Evolutionary conservation across 2,888 invertebrate genomes (phyloP), one percentile per base, ranked within the genome.

Genomic region (Eueremaeus valkanovi): DNA sequence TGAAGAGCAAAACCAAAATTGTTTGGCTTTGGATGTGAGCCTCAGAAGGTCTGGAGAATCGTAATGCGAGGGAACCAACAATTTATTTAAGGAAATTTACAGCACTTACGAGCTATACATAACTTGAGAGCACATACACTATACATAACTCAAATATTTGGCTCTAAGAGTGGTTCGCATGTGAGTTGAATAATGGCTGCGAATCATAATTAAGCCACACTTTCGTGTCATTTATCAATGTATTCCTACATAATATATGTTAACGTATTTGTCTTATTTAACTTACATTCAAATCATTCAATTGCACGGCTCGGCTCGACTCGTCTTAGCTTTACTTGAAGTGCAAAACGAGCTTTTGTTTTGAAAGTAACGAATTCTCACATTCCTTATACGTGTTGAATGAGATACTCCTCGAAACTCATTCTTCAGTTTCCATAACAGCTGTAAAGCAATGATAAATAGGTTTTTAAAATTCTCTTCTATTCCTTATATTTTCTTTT

Each of bases 201-300:
- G 36, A 36, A 24, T 66, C 36, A 70, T 45, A 70, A 70, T 70
- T 70, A 70, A 70, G 70, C 70, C 21, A 27, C 18, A 70, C 70
- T 42, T 45, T 58, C 27, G 18, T 70, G 45, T 70, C 70, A 70
- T 70, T 45, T 45, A 70, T 70, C 70, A 70, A 42, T 45, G 66
- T 66, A 66, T 66, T 40, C 29, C 9, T 36, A 24, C 58, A 36
- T 66, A 29, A 66, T 66, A 36, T 36, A n/a, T 55, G 21, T 55
- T 66, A 36, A 66, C 21, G 16, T 40, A 66, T 66, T 66, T 66
- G 24, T 66, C 36, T 36, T 66, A 55, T 6, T n/a, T 49, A 27
- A 66, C 58, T 58, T 31, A 58, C 58, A 58, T 58, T 58, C 29
- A 29, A 58, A 58, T 31, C 58, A 29, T 31, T 58, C 55, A n/a